Evolutionary conservation across 2,113 vertebrate genomes (phyloP).

Genomic region (crab-eating macaque (Macaca fascicularis)): DNA sequence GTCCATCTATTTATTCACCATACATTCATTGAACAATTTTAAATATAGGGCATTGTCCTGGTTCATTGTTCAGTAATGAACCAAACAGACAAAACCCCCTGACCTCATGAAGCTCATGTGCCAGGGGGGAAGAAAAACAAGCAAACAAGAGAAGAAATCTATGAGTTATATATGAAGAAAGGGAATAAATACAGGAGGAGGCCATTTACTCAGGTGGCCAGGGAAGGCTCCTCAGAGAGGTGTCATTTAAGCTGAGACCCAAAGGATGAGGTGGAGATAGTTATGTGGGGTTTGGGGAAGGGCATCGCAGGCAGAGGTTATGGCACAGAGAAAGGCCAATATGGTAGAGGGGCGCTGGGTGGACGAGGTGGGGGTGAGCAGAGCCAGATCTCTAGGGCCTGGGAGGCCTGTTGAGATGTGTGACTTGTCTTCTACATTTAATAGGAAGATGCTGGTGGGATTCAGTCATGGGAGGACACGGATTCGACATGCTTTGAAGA

Average conservation of each 20-base stretch:
- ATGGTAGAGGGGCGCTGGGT: background rate
- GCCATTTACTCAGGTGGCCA: background rate
- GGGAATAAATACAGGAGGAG: background rate
- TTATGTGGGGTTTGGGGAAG: background rate
- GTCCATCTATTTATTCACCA: background rate
- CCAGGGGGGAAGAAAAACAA: background rate
- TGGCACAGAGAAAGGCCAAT: background rate
- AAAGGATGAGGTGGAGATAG: background rate
- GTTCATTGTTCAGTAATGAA: background rate
- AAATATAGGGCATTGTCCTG: background rate
- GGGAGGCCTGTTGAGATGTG: background rate
- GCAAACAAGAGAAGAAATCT: background rate
- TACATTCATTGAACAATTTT: background rate
- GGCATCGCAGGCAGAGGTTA: background rate
- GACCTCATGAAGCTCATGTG: background rate
- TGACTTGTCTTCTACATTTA: background rate
- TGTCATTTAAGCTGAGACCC: background rate
- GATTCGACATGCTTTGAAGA: background rate
- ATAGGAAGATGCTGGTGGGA: background rate
- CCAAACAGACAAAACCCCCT: background rate
- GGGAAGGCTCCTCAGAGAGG: background rate
- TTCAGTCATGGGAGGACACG: no score
- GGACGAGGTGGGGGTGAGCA: background rate
- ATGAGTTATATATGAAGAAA: background rate
- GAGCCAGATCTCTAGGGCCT: background rate